Conservation (phyloP, 2,797 vertebrate species). For the Clarias pachynema region DNA sequence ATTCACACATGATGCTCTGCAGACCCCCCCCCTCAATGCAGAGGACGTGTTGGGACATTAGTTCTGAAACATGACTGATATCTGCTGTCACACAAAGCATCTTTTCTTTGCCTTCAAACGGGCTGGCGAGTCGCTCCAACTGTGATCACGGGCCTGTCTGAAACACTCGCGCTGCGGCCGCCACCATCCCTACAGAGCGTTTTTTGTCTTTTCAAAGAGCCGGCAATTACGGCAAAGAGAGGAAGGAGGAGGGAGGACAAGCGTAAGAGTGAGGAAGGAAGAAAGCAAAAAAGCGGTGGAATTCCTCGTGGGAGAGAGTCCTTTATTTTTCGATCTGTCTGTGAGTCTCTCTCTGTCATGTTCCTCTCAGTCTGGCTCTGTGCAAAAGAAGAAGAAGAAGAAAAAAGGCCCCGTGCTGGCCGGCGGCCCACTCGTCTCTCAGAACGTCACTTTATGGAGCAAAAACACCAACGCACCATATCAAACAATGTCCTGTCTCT, state of each 20-base stretch:
- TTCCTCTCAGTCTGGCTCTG: constrained; percentile 32
- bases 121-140: constrained; percentile 11
- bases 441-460: constrained; percentile 35
- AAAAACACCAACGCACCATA: constrained; percentile 38
- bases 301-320: constrained; percentile 40
- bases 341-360: constrained; percentile 31
- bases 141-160: constrained; percentile 10
- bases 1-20: neutral
- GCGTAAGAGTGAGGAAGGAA: constrained; percentile 21
- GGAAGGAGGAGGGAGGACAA: constrained; percentile 16
- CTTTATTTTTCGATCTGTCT: constrained; percentile 35
- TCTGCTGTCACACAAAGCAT: constrained; percentile 22
- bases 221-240: constrained; percentile 18
- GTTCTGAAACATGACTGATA: constrained; percentile 10
- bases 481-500: constrained; percentile 43
- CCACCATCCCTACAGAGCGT: neutral
- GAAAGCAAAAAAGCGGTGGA: constrained; percentile 22
- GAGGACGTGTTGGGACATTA: neutral
- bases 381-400: neutral
- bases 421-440: constrained; percentile 26
- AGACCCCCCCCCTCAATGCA: neutral
- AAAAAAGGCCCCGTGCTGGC: constrained; percentile 22
- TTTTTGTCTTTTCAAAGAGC: constrained; percentile 25
- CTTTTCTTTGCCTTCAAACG: constrained; percentile 41
- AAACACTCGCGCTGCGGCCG: neutral